Base-by-base conservation (phyloP, 2,113 vertebrate species). In the Nothobranchius furzeri region DNA sequence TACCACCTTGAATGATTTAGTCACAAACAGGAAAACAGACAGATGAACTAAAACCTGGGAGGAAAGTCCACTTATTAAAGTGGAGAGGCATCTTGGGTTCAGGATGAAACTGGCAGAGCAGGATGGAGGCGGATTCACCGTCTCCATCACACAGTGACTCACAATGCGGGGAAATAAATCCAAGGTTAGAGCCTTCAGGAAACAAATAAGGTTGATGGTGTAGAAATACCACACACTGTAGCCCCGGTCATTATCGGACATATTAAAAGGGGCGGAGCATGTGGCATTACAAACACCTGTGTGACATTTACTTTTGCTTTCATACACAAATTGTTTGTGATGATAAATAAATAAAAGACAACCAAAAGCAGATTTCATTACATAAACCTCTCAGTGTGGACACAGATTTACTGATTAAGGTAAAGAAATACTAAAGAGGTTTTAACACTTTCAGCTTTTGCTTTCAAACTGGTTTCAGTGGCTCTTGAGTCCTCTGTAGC, bases 151-250 rank as follows among this genome's bases (percentile, higher is more conserved):
- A 64, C 60, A 68, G 68, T 35, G 68, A 76, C 64, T 64, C 40
- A 57, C 58, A 72, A 67, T 63, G 69, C 64, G 60, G 52, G 10
- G 64, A 70, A 73, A 78, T 61, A 70, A 83, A 83, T 81, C 75
- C 82, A 86, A 87, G 73, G 85, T 88, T 68, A 76, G 54, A 40
- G 69, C 81, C 81, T 75, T 47, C 0, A 9, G 73, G 74, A 82
- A 88, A 83, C 65, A 81, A 91, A 91, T 88, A 88, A 86, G 54
- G 61, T 54, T 49, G 73, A 78, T 78, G 63, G 71, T 78, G 85
- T 75, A 49, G 65, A 66, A 74, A 69, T 64, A 55, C 79, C 69
- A 82, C 68, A 74, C 25, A 78, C 10, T 65, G 56, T 30, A 45
- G 82, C 84, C 74, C 36, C 3, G 45, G 76, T 82, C 73, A 68